phyloP scores from a whole-genome alignment of 2,113 vertebrate species.

The Gymnocephalus cernua region DNA sequence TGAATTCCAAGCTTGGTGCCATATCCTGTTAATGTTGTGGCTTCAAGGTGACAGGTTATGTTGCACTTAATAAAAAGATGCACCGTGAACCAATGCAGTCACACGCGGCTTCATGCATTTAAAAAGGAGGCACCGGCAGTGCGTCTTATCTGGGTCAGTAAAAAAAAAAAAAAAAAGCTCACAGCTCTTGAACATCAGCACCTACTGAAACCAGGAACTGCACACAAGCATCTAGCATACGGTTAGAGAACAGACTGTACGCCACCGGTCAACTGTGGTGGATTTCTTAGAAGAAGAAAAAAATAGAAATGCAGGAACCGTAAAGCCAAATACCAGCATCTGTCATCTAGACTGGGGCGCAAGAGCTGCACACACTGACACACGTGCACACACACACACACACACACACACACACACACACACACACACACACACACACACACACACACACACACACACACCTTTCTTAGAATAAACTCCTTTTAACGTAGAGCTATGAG shows the following conservation, averaged over 20 bases:
- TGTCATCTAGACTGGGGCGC: conserved; percentile 6
- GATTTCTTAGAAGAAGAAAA: neutral
- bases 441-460: conserved; percentile 2
- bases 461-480: conserved; percentile 32
- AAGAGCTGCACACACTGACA: neutral
- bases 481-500: conserved; percentile 31
- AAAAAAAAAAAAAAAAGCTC: neutral
- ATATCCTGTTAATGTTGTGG: neutral
- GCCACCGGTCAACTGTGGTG: neutral
- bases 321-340: neutral
- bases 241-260: conserved; percentile 41
- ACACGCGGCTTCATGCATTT: neutral
- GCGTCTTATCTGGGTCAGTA: conserved; percentile 53
- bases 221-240: neutral
- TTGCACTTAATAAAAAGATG: conserved; percentile 5
- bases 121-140: conserved; percentile 7
- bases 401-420: neutral
- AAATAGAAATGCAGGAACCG: neutral
- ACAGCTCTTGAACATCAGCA: neutral
- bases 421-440: neutral
- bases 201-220: conserved; percentile 21
- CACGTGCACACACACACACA: neutral
- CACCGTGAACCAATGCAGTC: neutral
- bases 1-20: neutral
- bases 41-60: conserved; percentile 52